A percentile compares a stretch with the other conserved stretches of the same genome.
Conservation (phyloP, 1,140 invertebrate genomes). For the Brachystomella parvula region DNA sequence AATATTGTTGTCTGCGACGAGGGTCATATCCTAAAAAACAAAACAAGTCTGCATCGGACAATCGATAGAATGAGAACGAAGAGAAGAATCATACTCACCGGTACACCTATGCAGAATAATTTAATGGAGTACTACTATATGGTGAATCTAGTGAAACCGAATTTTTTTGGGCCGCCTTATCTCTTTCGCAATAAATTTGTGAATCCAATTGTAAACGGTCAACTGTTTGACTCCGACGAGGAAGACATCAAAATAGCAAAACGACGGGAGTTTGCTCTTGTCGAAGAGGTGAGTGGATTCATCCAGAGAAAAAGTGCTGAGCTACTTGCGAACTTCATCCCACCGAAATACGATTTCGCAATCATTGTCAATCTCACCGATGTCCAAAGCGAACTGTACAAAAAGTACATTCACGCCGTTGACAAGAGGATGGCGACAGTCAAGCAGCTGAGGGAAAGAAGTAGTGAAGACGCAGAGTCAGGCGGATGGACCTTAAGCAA, state of each 20-base stretch:
- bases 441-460: constrained; percentile 26
- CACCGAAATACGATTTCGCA: constrained; percentile 92
- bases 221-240: constrained; percentile 83
- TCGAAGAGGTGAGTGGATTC: constrained; percentile 81
- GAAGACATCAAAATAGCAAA: constrained; percentile 91
- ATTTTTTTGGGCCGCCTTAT: constrained; percentile 76
- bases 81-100: constrained; percentile 81
- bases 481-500: too few species aligned
- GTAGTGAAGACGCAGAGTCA: too few species aligned
- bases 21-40: constrained; percentile 85
- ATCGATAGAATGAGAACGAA: constrained; percentile 68
- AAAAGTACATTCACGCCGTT: constrained; percentile 53
- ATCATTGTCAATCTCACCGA: constrained; percentile 75
- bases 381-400: constrained; percentile 78
- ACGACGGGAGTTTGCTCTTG: constrained; percentile 80
- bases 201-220: constrained; percentile 91
- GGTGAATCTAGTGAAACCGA: constrained; percentile 95
- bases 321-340: constrained; percentile 81
- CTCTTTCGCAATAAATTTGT: constrained; percentile 87
- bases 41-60: constrained; percentile 70
- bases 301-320: constrained; percentile 86
- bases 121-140: constrained; percentile 94
- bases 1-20: constrained; percentile 90
- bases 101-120: constrained; percentile 94
- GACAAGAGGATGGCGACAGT: constrained; percentile 39